Evolutionary conservation across 2,888 invertebrate genomes (phyloP).

Genomic region (Yponomeuta malinellus): DNA sequence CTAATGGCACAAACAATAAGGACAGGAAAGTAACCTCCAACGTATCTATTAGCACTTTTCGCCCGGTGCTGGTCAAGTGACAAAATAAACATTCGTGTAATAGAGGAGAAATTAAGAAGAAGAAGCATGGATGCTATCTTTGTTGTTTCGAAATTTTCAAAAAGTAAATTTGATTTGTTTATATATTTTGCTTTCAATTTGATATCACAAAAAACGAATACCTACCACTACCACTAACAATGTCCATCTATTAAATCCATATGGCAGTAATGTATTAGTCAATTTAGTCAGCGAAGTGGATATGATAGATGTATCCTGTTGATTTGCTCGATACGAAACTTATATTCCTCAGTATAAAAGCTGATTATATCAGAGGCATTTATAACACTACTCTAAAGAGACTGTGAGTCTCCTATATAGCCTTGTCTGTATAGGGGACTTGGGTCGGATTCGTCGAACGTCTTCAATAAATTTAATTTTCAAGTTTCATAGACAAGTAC

Average conservation of each 20-base stretch:
- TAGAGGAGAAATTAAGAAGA: not conserved
- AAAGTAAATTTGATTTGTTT: too few species aligned
- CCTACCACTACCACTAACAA: too few species aligned
- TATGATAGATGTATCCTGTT: slow-evolving; percentile 7
- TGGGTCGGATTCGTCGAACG: too few species aligned
- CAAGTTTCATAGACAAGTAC: too few species aligned
- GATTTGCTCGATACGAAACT: not conserved
- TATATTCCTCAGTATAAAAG: not conserved
- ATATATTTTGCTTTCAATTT: too few species aligned
- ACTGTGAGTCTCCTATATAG: not conserved
- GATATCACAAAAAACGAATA: too few species aligned
- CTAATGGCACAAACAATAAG: not conserved
- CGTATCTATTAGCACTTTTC: not conserved
- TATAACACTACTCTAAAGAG: not conserved
- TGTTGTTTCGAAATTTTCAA: too few species aligned
- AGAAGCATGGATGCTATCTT: not conserved
- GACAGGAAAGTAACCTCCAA: not conserved
- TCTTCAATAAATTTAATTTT: too few species aligned
- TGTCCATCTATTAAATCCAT: not conserved
- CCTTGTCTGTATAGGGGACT: too few species aligned
- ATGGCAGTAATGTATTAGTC: not conserved
- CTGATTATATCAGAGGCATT: not conserved
- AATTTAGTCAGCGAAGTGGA: not conserved
- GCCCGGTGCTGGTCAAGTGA: not conserved
- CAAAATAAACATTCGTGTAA: not conserved